Evolutionary conservation across 2,113 vertebrate species (phyloP).

Genomic region (Hydrolagus affinis): DNA sequence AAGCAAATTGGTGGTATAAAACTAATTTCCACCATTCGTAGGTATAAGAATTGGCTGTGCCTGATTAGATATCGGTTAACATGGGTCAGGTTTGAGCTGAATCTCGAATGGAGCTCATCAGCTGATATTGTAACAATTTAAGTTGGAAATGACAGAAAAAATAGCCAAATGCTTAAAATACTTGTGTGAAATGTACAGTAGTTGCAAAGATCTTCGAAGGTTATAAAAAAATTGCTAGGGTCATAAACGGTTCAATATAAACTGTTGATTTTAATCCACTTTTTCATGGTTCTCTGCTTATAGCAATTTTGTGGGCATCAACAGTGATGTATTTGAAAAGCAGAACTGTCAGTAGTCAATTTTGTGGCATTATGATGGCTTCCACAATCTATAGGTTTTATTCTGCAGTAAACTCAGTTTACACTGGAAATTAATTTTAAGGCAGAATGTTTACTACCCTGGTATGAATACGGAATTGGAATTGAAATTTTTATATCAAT

Average conservation of each 20-base stretch:
- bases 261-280: background rate
- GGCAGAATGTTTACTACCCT: background rate
- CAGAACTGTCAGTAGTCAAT: background rate
- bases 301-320: background rate
- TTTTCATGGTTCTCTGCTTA: background rate
- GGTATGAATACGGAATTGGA: background rate
- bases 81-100: conserved; percentile 44
- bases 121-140: conserved; percentile 49
- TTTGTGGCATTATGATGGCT: background rate
- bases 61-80: conserved; percentile 53
- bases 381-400: background rate
- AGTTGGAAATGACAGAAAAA: conserved; percentile 26
- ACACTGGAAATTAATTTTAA: background rate
- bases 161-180: conserved; percentile 3
- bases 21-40: conserved; percentile 57
- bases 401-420: background rate
- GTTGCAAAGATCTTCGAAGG: background rate
- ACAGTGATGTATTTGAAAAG: background rate
- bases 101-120: conserved; percentile 45
- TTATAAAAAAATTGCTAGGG: background rate
- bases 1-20: conserved; percentile 51
- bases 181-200: background rate
- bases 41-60: conserved; percentile 52
- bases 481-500: background rate
- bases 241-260: background rate